Evolutionary conservation across 2,888 invertebrate species (phyloP).

Genomic region (Plagodis dolabraria): DNA sequence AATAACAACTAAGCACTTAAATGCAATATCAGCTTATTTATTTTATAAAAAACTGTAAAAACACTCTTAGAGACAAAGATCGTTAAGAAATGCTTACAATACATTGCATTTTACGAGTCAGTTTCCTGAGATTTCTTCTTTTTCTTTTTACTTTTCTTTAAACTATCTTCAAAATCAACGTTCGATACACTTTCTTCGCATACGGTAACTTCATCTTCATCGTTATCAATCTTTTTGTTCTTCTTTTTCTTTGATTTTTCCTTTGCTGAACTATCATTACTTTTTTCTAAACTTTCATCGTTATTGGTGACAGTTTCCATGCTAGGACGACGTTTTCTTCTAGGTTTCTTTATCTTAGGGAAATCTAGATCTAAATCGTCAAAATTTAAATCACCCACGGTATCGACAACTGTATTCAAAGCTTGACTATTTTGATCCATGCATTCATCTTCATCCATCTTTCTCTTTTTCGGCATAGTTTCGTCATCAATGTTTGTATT

Average conservation of each 20-base stretch:
- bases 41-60: too few species aligned
- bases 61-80: too few species aligned
- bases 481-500: constrained; percentile 10
- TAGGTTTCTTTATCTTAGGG: constrained; percentile 20
- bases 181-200: neutral
- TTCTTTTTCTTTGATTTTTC: constrained; percentile 22
- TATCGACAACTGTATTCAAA: constrained; percentile 7
- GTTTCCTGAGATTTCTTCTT: constrained; percentile 14
- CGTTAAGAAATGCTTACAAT: neutral
- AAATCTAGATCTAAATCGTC: neutral
- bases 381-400: constrained; percentile 13
- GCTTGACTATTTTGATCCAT: constrained; percentile 8
- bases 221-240: constrained; percentile 8
- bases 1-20: too few species aligned
- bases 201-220: constrained; percentile 1
- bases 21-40: too few species aligned
- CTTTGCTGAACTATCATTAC: neutral
- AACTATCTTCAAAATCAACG: constrained; percentile 1
- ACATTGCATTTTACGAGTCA: neutral
- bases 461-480: constrained; percentile 12
- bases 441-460: constrained; percentile 2
- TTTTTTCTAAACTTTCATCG: neutral
- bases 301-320: constrained; percentile 4
- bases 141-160: constrained; percentile 22
- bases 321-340: constrained; percentile 22